Base-by-base conservation (phyloP, 2,113 vertebrate genomes). In the Rynchops niger region DNA sequence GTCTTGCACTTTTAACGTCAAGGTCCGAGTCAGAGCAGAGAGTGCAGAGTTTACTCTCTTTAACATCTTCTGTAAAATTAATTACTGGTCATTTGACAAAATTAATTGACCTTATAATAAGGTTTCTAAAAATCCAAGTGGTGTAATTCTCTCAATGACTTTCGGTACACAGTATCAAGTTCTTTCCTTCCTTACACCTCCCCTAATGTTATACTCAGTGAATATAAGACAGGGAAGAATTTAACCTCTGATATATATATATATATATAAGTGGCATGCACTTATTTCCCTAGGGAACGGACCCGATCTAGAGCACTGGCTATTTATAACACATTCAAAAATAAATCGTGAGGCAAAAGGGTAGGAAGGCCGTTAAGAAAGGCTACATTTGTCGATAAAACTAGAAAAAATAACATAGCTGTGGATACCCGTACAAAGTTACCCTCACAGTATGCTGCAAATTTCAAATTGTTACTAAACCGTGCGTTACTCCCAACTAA, bases 301-400 rank as follows among this genome's bases (percentile, higher is more conserved):
- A 89, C 84, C 86, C 4, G 6, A 65, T 76, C 81, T 78, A 40
- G 32, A 82, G 65, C 89, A 67, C 0, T 34, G 23, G 56, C 73
- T 94, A 87, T 96, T 89, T 94, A 82, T 89, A 96, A 90, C 65
- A 36, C 43, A 50, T 55, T 81, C 69, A 58, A 59, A 96, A 94
- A 91, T 87, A 93, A 84, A 91, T 56, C 0, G 0, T 3, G 5
- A 91, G n/a, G 61, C 36, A 65, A 53, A 80, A 87, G 36, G 61
- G 59, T 25, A 83, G 36, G 40, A 65, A 67, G 40, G 90, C 78
- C 82, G 38, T 53, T 79, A 79, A 30, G 36, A 84, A 70, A 58
- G 32, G 30, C 73, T 91, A 0, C 49, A 45, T 62, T 93, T 91
- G 59, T 53, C 45, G 81, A 82, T 73, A 82, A 78, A 84, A 86